Evolutionary conservation across 2,888 invertebrate species (phyloP), one percentile per base, ranked within the genome.

Genomic region (Ennomos erosarius): DNA sequence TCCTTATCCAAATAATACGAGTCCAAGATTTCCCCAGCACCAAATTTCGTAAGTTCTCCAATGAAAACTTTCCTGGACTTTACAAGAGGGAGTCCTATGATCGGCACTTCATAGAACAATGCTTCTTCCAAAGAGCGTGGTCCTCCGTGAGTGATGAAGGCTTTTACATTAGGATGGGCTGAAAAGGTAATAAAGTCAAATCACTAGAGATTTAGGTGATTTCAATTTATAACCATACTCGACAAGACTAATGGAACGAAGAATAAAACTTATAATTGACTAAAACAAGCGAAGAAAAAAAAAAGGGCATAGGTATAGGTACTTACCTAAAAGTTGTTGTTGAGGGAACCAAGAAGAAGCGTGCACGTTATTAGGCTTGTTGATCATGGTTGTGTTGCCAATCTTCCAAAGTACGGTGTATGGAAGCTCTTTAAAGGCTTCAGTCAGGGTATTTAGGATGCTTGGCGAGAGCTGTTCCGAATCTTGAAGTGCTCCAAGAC

Each of bases 341-440:
- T 94, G 94, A 0, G 94, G 93, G 55, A 93, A 86, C 94, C 94
- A 94, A 11, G 79, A 74, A 12, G 78, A 75, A 1, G 89, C 71
- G 42, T 90, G 79, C 0, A 94, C 86, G 69, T 93, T 93, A 9
- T 81, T 74, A 13, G 93, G 84, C 61, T 84, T 82, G 34, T 85
- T 83, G 10, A 91, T 79, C 67, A 84, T 68, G 8, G 86, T 85
- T 1, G 81, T 81, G 55, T 91, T 89, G 33, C 87, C 91, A 60
- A 93, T 92, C 74, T 93, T 93, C 93, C 93, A 94, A 4, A 94
- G 70, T 6, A 94, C 84, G 8, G 87, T 86, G 63, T 81, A 93
- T 2, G 93, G 92, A 6, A 93, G 69, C 62, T 92, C 89, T 12
- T 82, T 75, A 66, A 94, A 93, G 0, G 89, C 86, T 11, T 88